Evolutionary conservation across 2,113 vertebrate species (phyloP), one percentile per base, ranked within the genome.

Genomic region (Clarias magur): DNA sequence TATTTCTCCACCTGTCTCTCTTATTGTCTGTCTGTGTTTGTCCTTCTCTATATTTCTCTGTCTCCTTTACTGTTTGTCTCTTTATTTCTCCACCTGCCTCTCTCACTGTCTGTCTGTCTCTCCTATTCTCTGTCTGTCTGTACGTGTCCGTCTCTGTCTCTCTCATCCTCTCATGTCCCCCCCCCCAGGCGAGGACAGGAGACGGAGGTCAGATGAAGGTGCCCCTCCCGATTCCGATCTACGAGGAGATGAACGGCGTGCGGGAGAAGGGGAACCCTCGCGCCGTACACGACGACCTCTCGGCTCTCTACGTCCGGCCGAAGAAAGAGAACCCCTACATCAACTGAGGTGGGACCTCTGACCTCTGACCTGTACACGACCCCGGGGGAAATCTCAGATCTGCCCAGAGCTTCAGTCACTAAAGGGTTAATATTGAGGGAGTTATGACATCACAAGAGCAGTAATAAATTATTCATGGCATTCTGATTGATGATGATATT

Each of bases 191-290:
- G 79, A 80, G 23, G 79, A 4, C 17, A 0, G 4, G 56, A 19
- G 2, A 10, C 2, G 27, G 56, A 34, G 56, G n/a, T 12, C 15
- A 85, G 0, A 78, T 30, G 15, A 91, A 88, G 84, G 53, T 86
- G 19, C 89, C 82, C 53, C n/a, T 82, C 38, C 83, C 75, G 10
- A 84, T 79, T 3, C 89, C 93, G 53, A 92, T 95, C 84, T 96
- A 95, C 11, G 95, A 95, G 89, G 95, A 95, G 86, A 96, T 96
- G 95, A 19, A 84, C 0, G 89, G 90, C 6, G 6, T 90, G 81
- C 9, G 85, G 54, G 38, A 25, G 4, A 94, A 94, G 48, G 15
- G 27, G 3, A 30, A 0, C 27, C 8, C 30, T 10, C 48, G 3
- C 3, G 1, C 10, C 62, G 84, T 88, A 87, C 92, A 92, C 82